These are phyloP conservation scores for Hemiscyllium ocellatum DNA, from an alignment of 2,113 vertebrate species.

Conservation along the genomic window DNA sequence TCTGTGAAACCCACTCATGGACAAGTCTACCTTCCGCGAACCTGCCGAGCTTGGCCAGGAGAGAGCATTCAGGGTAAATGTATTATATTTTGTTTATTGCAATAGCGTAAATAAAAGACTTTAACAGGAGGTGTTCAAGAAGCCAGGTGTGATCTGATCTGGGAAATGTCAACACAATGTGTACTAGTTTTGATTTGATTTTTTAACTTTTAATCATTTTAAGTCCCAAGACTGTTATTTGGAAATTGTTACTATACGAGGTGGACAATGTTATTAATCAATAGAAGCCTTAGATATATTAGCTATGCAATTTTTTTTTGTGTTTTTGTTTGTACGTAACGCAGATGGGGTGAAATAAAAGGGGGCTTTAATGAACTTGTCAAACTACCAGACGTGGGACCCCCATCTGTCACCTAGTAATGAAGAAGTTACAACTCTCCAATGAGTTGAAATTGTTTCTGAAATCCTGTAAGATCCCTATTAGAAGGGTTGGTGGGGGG, in stretches of 20 bases:
- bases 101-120: neutral
- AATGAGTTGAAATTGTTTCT: conserved; percentile 10
- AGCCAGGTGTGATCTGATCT: neutral
- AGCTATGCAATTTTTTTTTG: conserved; percentile 34
- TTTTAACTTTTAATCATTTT: neutral
- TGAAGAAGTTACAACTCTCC: conserved; percentile 5
- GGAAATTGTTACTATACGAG: neutral
- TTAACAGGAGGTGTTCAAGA: too few species aligned
- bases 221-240: neutral
- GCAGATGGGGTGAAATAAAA: neutral
- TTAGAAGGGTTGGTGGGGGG: neutral
- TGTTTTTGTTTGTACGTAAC: conserved; percentile 13
- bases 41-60: neutral
- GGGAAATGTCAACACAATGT: neutral
- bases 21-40: neutral
- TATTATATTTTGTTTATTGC: neutral
- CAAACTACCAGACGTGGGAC: neutral
- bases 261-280: conserved; percentile 8
- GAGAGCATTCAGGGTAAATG: neutral
- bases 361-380: neutral
- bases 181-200: neutral
- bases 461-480: neutral
- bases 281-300: conserved; percentile 35
- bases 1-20: neutral
- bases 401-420: neutral